Conservation (phyloP, 2,888 invertebrate genomes). For the Pterostichus niger region DNA sequence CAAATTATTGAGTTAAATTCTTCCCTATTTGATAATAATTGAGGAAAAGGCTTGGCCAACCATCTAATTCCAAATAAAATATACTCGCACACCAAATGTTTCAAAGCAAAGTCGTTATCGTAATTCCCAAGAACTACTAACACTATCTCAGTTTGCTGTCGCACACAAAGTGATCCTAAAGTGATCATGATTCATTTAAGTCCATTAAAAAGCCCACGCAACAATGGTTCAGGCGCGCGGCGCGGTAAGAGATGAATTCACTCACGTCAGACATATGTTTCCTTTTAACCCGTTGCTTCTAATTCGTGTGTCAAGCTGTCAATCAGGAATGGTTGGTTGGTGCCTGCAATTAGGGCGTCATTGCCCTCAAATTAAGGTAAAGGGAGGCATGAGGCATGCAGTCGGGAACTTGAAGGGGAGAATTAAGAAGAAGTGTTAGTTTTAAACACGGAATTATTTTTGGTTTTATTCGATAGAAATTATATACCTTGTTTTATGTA, state of each 20-base stretch:
- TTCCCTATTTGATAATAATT: neutral
- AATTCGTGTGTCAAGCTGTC: constrained; percentile 50
- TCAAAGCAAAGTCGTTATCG: neutral
- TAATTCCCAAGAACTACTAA: neutral
- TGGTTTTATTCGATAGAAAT: no score
- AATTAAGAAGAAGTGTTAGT: no score
- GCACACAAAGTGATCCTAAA: constrained; percentile 20
- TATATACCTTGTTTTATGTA: no score
- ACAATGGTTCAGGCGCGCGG: constrained; percentile 10
- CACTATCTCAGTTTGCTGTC: no score
- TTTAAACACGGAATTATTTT: no score
- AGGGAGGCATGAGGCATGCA: neutral
- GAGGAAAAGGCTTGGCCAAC: constrained; percentile 24
- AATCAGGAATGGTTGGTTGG: constrained; percentile 26
- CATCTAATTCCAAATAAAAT: neutral
- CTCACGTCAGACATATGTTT: constrained; percentile 49
- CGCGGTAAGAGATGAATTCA: neutral
- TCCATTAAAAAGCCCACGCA: constrained; percentile 54
- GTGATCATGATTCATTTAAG: constrained; percentile 52
- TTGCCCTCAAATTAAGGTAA: constrained; percentile 37
- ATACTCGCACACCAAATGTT: constrained; percentile 25
- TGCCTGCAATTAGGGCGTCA: constrained; percentile 37
- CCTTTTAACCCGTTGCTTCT: constrained; percentile 52
- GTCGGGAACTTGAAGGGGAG: no score
- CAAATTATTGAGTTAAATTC: no score